These are phyloP conservation scores for Brachionus rubens DNA, from an alignment of 1,140 invertebrate genomes.

Conservation along the genomic window DNA sequence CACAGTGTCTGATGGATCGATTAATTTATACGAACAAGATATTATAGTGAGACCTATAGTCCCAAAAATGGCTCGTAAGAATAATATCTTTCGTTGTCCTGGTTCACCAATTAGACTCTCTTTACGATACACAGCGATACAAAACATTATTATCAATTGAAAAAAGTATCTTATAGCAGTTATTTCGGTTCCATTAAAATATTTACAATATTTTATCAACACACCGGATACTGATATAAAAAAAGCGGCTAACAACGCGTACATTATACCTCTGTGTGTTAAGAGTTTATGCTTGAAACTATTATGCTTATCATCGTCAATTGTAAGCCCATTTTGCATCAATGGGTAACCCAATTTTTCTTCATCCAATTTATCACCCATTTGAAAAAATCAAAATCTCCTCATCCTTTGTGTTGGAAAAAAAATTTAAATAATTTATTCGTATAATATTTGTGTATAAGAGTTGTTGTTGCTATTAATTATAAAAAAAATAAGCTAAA, in stretches of 20 bases:
- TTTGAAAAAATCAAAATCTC: no score
- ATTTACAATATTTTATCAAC: neutral
- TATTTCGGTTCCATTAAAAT: slow-evolving; percentile 23
- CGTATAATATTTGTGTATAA: no score
- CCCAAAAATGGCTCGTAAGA: slow-evolving; percentile 25
- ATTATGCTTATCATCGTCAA: neutral
- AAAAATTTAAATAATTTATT: no score
- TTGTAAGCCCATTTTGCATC: no score
- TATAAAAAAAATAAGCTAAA: no score
- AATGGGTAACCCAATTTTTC: no score
- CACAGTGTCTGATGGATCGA: slow-evolving; percentile 29
- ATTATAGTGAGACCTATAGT: neutral
- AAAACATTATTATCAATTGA: slow-evolving; percentile 5
- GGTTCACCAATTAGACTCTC: neutral
- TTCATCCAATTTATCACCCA: no score
- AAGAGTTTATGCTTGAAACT: slow-evolving; percentile 6
- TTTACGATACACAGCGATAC: neutral
- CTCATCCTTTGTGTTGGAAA: no score
- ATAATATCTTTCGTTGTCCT: slow-evolving; percentile 4
- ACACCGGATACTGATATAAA: neutral
- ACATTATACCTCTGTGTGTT: neutral
- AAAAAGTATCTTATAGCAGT: slow-evolving; percentile 24
- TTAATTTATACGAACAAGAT: neutral
- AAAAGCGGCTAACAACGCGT: neutral
- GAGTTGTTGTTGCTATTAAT: no score